A percentile compares a stretch with the other conserved stretches of the same genome.
Evolutionary conservation across 1,140 invertebrate species (phyloP).

Genomic region (Drosophila aff.): DNA sequence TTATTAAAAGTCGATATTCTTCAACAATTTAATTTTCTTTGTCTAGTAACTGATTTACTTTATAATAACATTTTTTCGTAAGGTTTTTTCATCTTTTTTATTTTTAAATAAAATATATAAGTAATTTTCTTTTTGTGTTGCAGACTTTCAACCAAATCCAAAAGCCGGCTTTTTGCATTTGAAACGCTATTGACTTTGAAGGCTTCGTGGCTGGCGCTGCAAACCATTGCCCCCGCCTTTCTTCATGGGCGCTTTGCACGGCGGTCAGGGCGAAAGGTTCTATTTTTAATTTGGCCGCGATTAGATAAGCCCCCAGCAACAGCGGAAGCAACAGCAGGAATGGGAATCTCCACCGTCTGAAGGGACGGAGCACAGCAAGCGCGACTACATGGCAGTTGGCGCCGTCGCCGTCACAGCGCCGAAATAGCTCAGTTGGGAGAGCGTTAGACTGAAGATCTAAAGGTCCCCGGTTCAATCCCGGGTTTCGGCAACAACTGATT

Average conservation of each 20-base stretch:
- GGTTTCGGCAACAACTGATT: slow-evolving; percentile 87
- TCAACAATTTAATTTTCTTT: background rate
- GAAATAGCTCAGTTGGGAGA: slow-evolving; percentile 91
- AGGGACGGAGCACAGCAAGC: background rate
- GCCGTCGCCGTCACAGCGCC: background rate
- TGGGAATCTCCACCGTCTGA: background rate
- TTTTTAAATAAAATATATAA: background rate
- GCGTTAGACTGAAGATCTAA: slow-evolving; percentile 93
- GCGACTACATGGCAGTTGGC: slow-evolving; percentile 11
- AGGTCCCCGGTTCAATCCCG: slow-evolving; percentile 91
- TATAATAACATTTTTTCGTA: background rate
- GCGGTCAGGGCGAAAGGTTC: slow-evolving; percentile 45
- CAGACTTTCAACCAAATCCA: slow-evolving; percentile 32
- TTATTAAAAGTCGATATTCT: too few relatives aligned
- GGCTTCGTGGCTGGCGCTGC: slow-evolving; percentile 38
- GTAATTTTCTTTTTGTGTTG: background rate
- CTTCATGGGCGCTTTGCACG: slow-evolving; percentile 6
- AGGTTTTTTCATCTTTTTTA: accelerated
- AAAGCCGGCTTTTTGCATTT: slow-evolving; percentile 27
- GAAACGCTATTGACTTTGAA: slow-evolving; percentile 57
- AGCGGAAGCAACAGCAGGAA: background rate
- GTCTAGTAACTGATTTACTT: background rate
- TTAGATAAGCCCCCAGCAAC: slow-evolving; percentile 66
- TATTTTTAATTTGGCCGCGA: slow-evolving; percentile 65
- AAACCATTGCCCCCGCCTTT: slow-evolving; percentile 16